Percentiles rank a stretch among this genome's conserved stretches.
Evolutionary conservation across 2,888 invertebrate species (phyloP).

Genomic region (Napeogenes inachia): DNA sequence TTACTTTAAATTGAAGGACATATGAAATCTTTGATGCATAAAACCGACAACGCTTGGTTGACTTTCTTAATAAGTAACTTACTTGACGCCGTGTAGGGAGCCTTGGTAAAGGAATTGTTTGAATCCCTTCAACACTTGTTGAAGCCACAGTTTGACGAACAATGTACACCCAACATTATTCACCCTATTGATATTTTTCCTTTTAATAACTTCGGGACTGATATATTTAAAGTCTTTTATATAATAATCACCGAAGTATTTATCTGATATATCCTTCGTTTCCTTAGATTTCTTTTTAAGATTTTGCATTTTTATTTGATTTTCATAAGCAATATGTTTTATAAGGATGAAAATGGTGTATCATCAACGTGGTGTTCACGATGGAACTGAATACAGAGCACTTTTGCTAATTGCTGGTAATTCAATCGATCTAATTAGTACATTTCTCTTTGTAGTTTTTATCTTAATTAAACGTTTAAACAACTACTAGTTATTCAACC

Average conservation of each 20-base stretch:
- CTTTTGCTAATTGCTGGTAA: constrained; percentile 6
- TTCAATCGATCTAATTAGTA: background rate
- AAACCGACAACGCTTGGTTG: constrained; percentile 17
- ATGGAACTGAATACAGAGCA: constrained; percentile 10
- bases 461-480: no score
- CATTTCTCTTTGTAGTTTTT: no score
- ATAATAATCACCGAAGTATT: constrained; percentile 57
- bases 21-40: constrained; percentile 12
- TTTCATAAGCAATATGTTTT: constrained; percentile 11
- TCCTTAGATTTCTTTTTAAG: constrained; percentile 16
- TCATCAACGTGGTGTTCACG: background rate
- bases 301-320: constrained; percentile 1
- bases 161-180: constrained; percentile 34
- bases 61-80: constrained; percentile 37
- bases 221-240: constrained; percentile 63
- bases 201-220: constrained; percentile 45
- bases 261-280: constrained; percentile 31
- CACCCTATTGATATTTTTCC: constrained; percentile 28
- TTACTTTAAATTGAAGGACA: constrained; percentile 9
- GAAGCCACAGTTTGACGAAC: constrained; percentile 49
- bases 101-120: constrained; percentile 68
- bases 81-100: constrained; percentile 71
- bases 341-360: background rate
- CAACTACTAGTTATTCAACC: no score
- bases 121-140: constrained; percentile 55